Conservation (phyloP, 2,888 invertebrate genomes). For the Tetragonula carbonaria region DNA sequence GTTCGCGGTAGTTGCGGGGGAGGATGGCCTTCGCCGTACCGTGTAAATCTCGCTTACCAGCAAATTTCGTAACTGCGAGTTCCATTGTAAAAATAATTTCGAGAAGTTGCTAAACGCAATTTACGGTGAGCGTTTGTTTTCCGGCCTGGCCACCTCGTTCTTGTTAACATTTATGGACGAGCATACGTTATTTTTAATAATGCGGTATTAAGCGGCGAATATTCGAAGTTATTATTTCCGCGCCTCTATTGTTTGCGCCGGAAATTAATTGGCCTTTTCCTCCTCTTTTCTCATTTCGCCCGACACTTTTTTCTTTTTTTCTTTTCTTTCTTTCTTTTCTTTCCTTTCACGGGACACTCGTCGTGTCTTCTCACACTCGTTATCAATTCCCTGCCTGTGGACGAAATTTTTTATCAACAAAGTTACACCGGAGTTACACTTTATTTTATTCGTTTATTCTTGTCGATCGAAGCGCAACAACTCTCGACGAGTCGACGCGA, state of each 20-base stretch:
- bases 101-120: conserved; percentile 26
- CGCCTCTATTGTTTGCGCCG: neutral
- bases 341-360: neutral
- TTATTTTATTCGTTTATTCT: too few relatives aligned
- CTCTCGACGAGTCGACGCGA: too few relatives aligned
- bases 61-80: conserved; percentile 23
- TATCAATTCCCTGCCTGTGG: neutral
- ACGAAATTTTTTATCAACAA: too few relatives aligned
- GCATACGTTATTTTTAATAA: conserved; percentile 25
- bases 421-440: too few relatives aligned
- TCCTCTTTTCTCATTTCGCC: neutral
- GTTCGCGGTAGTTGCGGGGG: conserved; percentile 15
- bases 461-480: too few relatives aligned
- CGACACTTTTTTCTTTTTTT: neutral
- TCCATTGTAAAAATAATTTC: conserved; percentile 38
- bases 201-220: conserved; percentile 5
- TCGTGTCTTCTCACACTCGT: neutral
- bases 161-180: conserved; percentile 15
- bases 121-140: conserved; percentile 15
- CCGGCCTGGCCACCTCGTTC: too few relatives aligned
- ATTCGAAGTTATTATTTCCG: conserved; percentile 11
- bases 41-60: conserved; percentile 20
- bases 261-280: conserved; percentile 8
- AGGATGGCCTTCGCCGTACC: neutral
- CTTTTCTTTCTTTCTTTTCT: neutral